A percentile compares a stretch with the other conserved stretches of the same genome.
phyloP scores from a whole-genome alignment of 2,888 invertebrate species.

The Parnassius orleans region DNA sequence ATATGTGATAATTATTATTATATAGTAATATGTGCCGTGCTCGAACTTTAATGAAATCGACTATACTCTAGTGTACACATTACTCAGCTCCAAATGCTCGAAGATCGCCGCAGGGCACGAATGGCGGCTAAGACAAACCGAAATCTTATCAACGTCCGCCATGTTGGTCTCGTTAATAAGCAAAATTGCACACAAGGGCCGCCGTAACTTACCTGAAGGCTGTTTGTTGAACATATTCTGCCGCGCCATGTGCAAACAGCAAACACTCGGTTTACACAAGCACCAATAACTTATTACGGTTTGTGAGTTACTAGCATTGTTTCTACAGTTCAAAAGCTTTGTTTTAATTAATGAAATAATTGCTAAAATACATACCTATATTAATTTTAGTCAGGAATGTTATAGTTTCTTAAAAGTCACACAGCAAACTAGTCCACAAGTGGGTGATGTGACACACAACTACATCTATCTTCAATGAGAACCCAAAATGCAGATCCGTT shows the following conservation, averaged over 20 bases:
- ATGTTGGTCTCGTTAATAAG: conserved; percentile 77
- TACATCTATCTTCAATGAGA: too few species aligned
- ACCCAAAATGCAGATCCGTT: too few species aligned
- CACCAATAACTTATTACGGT: conserved; percentile 27
- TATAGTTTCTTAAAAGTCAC: too few species aligned
- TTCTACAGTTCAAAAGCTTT: neutral
- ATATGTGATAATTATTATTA: too few species aligned
- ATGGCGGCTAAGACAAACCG: conserved; percentile 73
- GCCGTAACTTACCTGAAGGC: conserved; percentile 67
- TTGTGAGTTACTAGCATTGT: conserved; percentile 6
- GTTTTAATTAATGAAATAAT: conserved; percentile 18
- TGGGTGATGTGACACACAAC: too few species aligned
- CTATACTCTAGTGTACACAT: conserved; percentile 36
- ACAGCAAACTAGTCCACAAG: too few species aligned
- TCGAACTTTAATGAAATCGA: conserved; percentile 41
- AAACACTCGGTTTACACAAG: conserved; percentile 53
- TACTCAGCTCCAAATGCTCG: conserved; percentile 67
- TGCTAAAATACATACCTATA: neutral
- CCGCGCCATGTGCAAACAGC: conserved; percentile 63
- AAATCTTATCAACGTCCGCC: conserved; percentile 77
- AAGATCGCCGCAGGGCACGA: conserved; percentile 71
- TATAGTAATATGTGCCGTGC: neutral
- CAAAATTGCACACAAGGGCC: conserved; percentile 74
- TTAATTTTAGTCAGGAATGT: too few species aligned
- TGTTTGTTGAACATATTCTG: conserved; percentile 64